phyloP scores from a whole-genome alignment of 2,797 vertebrate genomes.

The Pipistrellus kuhlii region DNA sequence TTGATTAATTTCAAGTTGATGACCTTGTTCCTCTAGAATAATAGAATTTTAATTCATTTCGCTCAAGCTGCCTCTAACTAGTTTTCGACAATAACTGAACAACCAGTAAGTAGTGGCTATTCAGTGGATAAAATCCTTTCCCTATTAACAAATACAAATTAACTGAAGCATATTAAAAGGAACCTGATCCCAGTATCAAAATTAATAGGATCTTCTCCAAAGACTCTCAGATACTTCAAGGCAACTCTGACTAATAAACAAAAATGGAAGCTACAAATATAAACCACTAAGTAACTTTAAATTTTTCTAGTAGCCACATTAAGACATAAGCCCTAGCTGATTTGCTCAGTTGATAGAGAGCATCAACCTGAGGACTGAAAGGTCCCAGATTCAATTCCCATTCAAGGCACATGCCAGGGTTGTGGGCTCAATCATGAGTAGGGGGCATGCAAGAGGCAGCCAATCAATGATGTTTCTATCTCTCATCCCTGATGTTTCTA shows the following conservation, averaged over 20 bases:
- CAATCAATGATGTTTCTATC: not conserved
- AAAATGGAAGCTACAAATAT: not conserved
- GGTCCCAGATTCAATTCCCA: not conserved
- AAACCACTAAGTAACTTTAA: not conserved
- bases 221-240: conserved; percentile 26
- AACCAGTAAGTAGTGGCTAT: conserved; percentile 53
- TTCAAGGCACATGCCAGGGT: not conserved
- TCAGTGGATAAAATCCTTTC: conserved; percentile 54
- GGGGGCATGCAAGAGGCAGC: not conserved
- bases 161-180: conserved; percentile 69
- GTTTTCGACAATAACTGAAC: conserved; percentile 74
- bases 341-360: not conserved
- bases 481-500: not conserved
- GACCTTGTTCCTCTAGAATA: conserved; percentile 78
- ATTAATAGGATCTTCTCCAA: conserved; percentile 30
- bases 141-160: conserved; percentile 78
- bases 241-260: not conserved
- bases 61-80: conserved; percentile 72
- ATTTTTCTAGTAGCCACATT: conserved; percentile 9
- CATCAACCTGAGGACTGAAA: not conserved
- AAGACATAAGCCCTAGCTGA: not conserved
- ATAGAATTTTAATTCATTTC: conserved; percentile 78
- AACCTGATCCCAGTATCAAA: conserved; percentile 64
- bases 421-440: not conserved
- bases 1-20: conserved; percentile 78